phyloP scores from a whole-genome alignment of 2,797 vertebrate genomes.

The Channa striata region DNA sequence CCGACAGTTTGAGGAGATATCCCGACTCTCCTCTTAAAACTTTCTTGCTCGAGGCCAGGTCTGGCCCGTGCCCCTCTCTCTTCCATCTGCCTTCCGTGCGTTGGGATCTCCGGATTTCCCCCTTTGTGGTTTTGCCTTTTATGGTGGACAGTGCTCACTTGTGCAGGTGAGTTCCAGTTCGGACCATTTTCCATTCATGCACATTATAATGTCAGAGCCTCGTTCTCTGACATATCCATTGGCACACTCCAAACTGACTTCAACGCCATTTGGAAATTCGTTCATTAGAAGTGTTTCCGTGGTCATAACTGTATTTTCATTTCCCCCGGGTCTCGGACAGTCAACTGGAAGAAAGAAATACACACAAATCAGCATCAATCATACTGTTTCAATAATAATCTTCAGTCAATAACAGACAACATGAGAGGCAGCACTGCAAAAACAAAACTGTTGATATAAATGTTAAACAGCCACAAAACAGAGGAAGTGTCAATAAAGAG shows the following conservation, averaged over 20 bases:
- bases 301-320: background rate
- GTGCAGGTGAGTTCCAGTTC: slow-evolving; percentile 66
- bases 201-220: slow-evolving; percentile 56
- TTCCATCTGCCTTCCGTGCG: slow-evolving; percentile 31
- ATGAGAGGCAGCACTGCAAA: too few relatives aligned
- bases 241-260: slow-evolving; percentile 50
- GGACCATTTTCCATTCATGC: slow-evolving; percentile 57
- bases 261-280: slow-evolving; percentile 34
- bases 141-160: slow-evolving; percentile 64
- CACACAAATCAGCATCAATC: too few relatives aligned
- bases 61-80: slow-evolving; percentile 61
- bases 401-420: too few relatives aligned
- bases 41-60: slow-evolving; percentile 40
- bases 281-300: slow-evolving; percentile 50
- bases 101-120: slow-evolving; percentile 47
- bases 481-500: too few relatives aligned
- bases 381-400: too few relatives aligned
- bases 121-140: slow-evolving; percentile 63
- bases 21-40: slow-evolving; percentile 57
- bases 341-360: too few relatives aligned
- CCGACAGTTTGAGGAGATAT: slow-evolving; percentile 11
- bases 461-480: too few relatives aligned
- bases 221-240: slow-evolving; percentile 22
- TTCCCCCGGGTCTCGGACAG: slow-evolving; percentile 40
- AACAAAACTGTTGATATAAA: too few relatives aligned